Evolutionary conservation across 2,888 invertebrate species (phyloP).

Genomic region (Drosophila suboccidentalis): DNA sequence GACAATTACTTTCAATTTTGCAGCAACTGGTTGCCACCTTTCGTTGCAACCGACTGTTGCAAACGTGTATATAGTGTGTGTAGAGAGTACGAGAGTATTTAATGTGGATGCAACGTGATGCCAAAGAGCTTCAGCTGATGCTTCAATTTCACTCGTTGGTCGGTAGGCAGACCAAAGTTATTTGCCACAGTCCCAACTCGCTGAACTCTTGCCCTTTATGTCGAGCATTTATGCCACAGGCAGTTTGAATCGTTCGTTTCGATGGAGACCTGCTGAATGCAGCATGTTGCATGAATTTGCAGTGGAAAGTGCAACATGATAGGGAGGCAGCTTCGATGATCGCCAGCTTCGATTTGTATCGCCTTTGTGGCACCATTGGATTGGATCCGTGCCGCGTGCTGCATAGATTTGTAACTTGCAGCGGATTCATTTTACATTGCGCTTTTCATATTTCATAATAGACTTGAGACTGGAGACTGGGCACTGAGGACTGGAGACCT

Average conservation of each 20-base stretch:
- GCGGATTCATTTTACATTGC: constrained; percentile 67
- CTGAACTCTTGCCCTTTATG: constrained; percentile 80
- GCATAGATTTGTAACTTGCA: constrained; percentile 68
- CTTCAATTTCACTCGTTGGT: constrained; percentile 53
- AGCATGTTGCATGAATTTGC: constrained; percentile 49
- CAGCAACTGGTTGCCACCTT: constrained; percentile 36
- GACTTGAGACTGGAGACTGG: constrained; percentile 9
- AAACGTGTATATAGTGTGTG: constrained; percentile 6
- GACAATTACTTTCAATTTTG: constrained; percentile 79
- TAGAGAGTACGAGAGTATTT: background rate
- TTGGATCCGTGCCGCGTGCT: constrained; percentile 68
- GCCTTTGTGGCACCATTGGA: constrained; percentile 58
- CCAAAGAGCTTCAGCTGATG: constrained; percentile 50
- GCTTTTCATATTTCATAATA: constrained; percentile 75
- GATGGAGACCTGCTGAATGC: constrained; percentile 58
- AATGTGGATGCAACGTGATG: constrained; percentile 53
- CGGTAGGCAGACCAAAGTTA: constrained; percentile 41
- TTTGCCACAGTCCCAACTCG: constrained; percentile 73
- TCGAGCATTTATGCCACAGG: constrained; percentile 75
- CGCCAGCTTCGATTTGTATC: constrained; percentile 77
- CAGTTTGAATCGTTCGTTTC: constrained; percentile 9
- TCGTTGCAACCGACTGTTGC: constrained; percentile 14
- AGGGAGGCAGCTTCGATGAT: constrained; percentile 57
- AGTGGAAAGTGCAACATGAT: constrained; percentile 76
- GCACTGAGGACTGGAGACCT: constrained; percentile 46